Base-by-base conservation (phyloP, 2,888 invertebrate species). In the Thysanoteuthis rhombus region DNA sequence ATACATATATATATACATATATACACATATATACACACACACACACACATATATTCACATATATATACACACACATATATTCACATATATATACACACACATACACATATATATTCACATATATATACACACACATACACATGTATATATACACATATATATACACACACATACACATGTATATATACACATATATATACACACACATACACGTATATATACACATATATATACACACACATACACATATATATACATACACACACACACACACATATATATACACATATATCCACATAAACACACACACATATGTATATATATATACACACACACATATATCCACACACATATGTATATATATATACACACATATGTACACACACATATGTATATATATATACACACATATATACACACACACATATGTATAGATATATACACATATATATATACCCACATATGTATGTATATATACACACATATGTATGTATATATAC, bases 311-410 rank as follows among this genome's bases (percentile, higher is more conserved):
- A 89, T n/a, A 89, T 10, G n/a, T n/a, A 89, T 89, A 89, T 38
- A 89, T n/a, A 38, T 89, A 38, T 89, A 38, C n/a, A 19, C n/a
- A 89, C n/a, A n/a, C n/a, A 89, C n/a, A 89, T 89, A 89, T 89
- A 89, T n/a, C 10, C 25, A 89, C 3, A 89, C 25, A 89, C n/a
- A 89, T 38, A 89, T 19, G n/a, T 38, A 89, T 89, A n/a, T 89
- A 38, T 89, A 19, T 89, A 38, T 89, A 89, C n/a, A 89, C 25
- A 89, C 25, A 89, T 10, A 89, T n/a, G n/a, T 89, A n/a, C n/a
- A 89, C n/a, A 89, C n/a, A 89, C n/a, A 89, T 89, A 89, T 89
- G n/a, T n/a, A 89, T n/a, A n/a, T 10, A 89, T n/a, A n/a, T 89
- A 89, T 89, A 89, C 25, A 89, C n/a, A 89, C n/a, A 89, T 89